A percentile compares a stretch with the other conserved stretches of the same genome.
Evolutionary conservation across 2,797 vertebrate genomes (phyloP).

Genomic region (Sebastiscus tertius): DNA sequence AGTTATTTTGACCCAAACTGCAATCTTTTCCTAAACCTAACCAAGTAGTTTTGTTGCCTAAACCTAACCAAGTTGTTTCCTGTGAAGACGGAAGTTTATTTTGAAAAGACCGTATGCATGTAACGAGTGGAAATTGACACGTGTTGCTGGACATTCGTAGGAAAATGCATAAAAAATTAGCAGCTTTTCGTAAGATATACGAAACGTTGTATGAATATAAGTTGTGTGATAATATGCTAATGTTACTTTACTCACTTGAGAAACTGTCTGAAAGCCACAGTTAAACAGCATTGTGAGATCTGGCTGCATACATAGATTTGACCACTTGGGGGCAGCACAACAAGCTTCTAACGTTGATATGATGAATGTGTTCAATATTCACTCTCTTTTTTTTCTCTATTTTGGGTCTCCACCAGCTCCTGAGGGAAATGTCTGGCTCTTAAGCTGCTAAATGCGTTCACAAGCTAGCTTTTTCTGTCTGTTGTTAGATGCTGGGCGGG

Average conservation of each 20-base stretch:
- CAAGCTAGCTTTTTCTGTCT: no score
- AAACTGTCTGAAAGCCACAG: not conserved
- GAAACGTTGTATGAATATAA: not conserved
- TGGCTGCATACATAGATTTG: not conserved
- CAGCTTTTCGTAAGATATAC: no score
- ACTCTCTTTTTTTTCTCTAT: no score
- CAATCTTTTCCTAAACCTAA: no score
- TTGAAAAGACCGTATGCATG: not conserved
- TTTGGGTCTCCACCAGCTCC: no score
- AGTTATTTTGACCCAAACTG: no score
- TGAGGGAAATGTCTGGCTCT: accelerated
- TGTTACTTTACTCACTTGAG: not conserved
- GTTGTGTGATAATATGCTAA: not conserved
- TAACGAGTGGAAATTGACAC: not conserved
- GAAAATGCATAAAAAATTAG: not conserved
- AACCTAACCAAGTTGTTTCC: no score
- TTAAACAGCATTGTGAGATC: not conserved
- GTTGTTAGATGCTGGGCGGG: no score
- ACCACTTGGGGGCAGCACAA: not conserved
- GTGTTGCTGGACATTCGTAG: not conserved
- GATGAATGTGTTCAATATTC: no score
- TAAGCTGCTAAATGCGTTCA: no score
- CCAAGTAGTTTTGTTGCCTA: no score
- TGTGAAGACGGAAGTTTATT: not conserved
- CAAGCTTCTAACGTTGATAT: not conserved